Conservation (phyloP, 2,113 vertebrate species). For the Cromileptes altivelis region DNA sequence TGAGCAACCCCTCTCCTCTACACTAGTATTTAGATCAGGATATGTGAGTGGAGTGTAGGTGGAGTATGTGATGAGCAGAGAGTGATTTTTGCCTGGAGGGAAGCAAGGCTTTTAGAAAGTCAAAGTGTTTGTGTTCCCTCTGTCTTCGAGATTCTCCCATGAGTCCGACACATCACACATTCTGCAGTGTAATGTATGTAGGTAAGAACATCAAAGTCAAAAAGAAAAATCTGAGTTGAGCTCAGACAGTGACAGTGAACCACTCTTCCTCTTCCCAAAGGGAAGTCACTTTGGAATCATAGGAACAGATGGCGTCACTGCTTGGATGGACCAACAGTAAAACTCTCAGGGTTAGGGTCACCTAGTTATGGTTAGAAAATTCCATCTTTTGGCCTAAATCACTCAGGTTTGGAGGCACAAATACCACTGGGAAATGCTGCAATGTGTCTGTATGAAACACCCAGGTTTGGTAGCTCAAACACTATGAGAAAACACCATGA, state of each 20-base stretch:
- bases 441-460: too few relatives aligned
- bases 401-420: too few relatives aligned
- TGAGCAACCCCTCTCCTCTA: slow-evolving; percentile 5
- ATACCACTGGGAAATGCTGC: too few relatives aligned
- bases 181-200: background rate
- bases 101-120: slow-evolving; percentile 1
- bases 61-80: background rate
- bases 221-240: background rate
- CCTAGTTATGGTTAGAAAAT: too few relatives aligned
- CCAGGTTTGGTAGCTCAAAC: too few relatives aligned
- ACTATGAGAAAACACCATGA: too few relatives aligned
- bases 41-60: slow-evolving; percentile 3
- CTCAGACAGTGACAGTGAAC: background rate
- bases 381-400: too few relatives aligned
- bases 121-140: slow-evolving; percentile 2
- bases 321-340: background rate
- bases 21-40: slow-evolving; percentile 29
- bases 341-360: too few relatives aligned
- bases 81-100: background rate
- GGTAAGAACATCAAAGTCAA: slow-evolving; percentile 8
- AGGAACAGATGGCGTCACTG: background rate
- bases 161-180: slow-evolving; percentile 10
- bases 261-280: background rate
- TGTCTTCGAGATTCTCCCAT: background rate
- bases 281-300: background rate